Evolutionary conservation across 1,140 invertebrate species (phyloP), one percentile per base, ranked within the genome.

Genomic region (Drosophila asahinai): DNA sequence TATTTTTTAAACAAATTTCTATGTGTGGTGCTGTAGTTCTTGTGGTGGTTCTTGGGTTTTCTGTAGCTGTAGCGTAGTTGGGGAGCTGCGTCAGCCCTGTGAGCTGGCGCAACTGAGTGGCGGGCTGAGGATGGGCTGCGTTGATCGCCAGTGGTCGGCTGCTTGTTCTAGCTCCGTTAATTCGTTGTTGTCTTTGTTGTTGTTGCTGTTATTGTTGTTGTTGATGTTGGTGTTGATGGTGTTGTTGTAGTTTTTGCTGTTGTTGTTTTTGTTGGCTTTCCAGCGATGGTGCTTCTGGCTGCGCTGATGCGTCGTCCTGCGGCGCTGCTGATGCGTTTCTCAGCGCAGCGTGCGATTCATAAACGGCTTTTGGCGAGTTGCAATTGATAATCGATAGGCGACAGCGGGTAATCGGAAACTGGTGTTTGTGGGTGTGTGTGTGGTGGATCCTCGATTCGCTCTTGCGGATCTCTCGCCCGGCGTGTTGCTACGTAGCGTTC

Each of bases 61-160:
- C 67, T 71, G 43, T 81, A 68, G 72, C 47, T 67, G 63, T 67
- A 38, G 52, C 62, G 55, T 81, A 66, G 52, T 54, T 82, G 61
- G 43, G 48, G 38, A 86, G 74, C 86, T 89, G 84, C 84, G 84
- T 89, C 84, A 90, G 81, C 62, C 63, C 30, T 33, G 54, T 11
- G 36, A 22, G 63, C 84, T 90, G 84, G 86, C 84, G 84, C 78
- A 89, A 67, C 48, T 89, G 86, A 84, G 86, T 89, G 84, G 84
- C 84, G 84, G 84, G 84, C 84, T 74, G 84, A 89, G 84, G 84
- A 89, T 89, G 84, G 71, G 84, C 84, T 89, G 86, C 84, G 84
- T 89, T 89, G 86, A 89, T 89, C 81, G 86, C 81, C 78, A 89
- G 84, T 89, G 84, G 84, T 89, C 81, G 84, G 86, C 84, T 89